phyloP scores from a whole-genome alignment of 2,113 vertebrate genomes.

The Mirza zaza region DNA sequence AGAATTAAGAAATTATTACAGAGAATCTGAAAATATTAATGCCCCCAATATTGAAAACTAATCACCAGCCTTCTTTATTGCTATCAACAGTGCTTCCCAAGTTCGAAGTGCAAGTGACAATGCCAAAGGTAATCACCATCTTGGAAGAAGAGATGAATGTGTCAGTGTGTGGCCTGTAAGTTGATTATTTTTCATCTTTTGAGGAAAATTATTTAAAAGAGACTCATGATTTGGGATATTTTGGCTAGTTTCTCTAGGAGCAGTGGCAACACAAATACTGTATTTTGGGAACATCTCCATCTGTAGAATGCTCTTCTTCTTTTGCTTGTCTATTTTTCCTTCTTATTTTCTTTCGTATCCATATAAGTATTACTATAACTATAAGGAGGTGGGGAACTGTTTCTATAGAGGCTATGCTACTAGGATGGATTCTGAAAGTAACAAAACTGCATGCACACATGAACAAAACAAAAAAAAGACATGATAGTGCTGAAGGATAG shows the following conservation, averaged over 20 bases:
- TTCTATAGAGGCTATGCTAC: background rate
- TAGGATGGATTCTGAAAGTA: background rate
- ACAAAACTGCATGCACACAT: background rate
- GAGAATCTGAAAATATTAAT: background rate
- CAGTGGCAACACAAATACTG: background rate
- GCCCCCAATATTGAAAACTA: background rate
- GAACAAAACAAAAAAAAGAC: background rate
- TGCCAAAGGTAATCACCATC: slow-evolving; percentile 79
- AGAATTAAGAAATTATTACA: background rate
- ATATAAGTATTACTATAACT: background rate
- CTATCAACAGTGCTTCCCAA: slow-evolving; percentile 82
- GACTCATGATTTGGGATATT: background rate
- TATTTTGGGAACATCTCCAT: background rate
- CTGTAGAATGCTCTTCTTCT: background rate
- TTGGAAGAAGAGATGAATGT: slow-evolving; percentile 71
- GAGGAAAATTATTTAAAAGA: background rate
- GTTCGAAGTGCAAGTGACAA: slow-evolving; percentile 81
- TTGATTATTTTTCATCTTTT: background rate
- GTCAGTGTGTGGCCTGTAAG: slow-evolving; percentile 61
- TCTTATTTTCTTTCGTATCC: background rate
- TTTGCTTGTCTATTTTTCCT: background rate
- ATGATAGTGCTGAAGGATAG: background rate
- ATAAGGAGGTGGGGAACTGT: background rate
- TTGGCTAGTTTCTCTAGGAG: background rate
- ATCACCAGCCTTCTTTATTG: slow-evolving; percentile 36